Evolutionary conservation across 2,888 invertebrate species (phyloP), one percentile per base, ranked within the genome.

Genomic region (Criorhina ranunculi): DNA sequence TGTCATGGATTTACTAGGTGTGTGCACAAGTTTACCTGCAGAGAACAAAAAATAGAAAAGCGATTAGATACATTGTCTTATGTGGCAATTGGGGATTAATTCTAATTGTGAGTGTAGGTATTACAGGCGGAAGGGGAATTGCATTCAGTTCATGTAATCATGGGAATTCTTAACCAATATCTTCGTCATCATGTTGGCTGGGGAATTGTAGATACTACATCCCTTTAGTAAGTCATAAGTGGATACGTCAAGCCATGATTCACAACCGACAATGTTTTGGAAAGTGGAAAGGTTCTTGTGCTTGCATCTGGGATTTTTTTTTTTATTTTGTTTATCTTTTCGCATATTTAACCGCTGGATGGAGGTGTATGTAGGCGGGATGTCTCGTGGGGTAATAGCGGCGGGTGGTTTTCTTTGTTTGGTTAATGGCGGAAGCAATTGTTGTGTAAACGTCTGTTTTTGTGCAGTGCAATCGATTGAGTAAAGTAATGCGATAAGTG

Each of bases 101-200:
- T 37, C 15, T 35, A 24, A 31, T 17, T 19, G 11, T 19, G 15
- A 17, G n/a, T 24, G 49, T 5, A 15, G 19, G 9, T 2, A 5
- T 3, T 31, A 37, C 6, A 5, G 9, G 9, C 19, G 35, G 17
- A 42, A 12, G 33, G 11, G 44, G 15, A 12, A 31, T 12, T 12
- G 4, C 29, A 15, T 60, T 31, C 42, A 35, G 12, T 33, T 17
- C 6, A 15, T 62, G 37, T 40, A 12, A 8, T 82, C 12, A 51
- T 55, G 62, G 83, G 64, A 69, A 75, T 75, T 79, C 44, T 59
- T 69, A 79, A 79, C 67, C 73, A 57, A 42, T 42, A 62, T 42
- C 64, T 69, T 79, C 49, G 79, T 83, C 83, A 83, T 73, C 42
- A 15, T 44, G 29, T 59, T 42, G 62, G 72, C n/a, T 77, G 82